Evolutionary conservation across 2,888 invertebrate genomes (phyloP), one percentile per base, ranked within the genome.

Genomic region (Cataglyphis albicans): DNA sequence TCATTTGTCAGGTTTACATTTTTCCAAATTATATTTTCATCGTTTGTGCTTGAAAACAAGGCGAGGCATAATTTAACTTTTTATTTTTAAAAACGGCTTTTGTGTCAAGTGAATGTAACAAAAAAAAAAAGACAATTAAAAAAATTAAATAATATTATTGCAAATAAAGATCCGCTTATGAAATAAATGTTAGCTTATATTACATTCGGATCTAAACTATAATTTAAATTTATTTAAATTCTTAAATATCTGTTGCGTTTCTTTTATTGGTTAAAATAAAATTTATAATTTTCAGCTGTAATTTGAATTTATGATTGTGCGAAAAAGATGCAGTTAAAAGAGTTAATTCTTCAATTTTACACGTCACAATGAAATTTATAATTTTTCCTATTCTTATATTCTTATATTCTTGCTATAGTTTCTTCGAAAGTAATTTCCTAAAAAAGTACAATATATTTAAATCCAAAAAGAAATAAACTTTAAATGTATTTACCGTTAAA

Each of bases 121-220:
- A 55, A 55, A 35, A 48, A 48, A 48, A 52, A 0, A 35, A 35
- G 15, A 29, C 18, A 57, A 67, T 67, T 57, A 9, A 57, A 32
- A 76, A 38, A 76, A 76, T 67, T n/a, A 21, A 41, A 76, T 55
- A 67, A 76, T 55, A 44, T 64, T 52, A 52, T 67, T 32, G 3
- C 57, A 41, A 76, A 29, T 18, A 18, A 25, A 15, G 38, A 52
- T 29, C 12, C 21, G 12, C n/a, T 12, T 38, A 12, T 67, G 67
- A 76, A 76, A 67, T 67, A 76, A 76, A 76, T 21, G 57, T 67
- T 65, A 3, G 18, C 6, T 18, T 44, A 67, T 57, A 55, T 57
- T 38, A 41, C 25, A 25, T 32, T 67, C 29, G 6, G 55, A 67
- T 67, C 67, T 67, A 57, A 41, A 67, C n/a, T 67, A 57, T 67